Percentiles rank a stretch among this genome's conserved stretches.
These are phyloP conservation scores for Cherax destructor DNA, from an alignment of 1,140 invertebrate genomes.

Conservation along the genomic window DNA sequence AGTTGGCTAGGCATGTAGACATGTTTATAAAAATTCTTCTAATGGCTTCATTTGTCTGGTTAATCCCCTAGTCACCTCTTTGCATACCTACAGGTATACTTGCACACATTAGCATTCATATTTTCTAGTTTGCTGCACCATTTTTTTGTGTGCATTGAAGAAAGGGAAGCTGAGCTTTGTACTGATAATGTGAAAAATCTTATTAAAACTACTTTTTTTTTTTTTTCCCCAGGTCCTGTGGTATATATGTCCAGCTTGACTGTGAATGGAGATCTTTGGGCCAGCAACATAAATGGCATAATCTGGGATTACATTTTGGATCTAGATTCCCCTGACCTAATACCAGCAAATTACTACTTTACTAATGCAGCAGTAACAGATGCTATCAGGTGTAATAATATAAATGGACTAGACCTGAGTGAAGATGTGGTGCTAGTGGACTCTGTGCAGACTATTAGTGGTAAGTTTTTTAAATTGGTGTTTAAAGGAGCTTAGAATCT, in stretches of 20 bases:
- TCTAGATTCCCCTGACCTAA: neutral
- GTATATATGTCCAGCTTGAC: neutral
- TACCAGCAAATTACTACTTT: conserved; percentile 5
- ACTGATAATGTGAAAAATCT: too few species aligned
- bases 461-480: neutral
- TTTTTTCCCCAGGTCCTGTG: conserved; percentile 7
- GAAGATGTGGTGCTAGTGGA: conserved; percentile 23
- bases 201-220: too few species aligned
- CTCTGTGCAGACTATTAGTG: neutral
- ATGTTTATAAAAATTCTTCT: too few species aligned
- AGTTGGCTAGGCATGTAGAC: too few species aligned
- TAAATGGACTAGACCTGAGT: conserved; percentile 32
- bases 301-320: conserved; percentile 19
- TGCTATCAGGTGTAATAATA: conserved; percentile 1
- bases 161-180: too few species aligned
- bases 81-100: too few species aligned
- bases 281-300: conserved; percentile 7
- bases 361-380: neutral
- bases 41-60: too few species aligned
- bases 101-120: too few species aligned
- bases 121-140: too few species aligned
- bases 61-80: too few species aligned
- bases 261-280: neutral
- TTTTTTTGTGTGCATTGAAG: too few species aligned
- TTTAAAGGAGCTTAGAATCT: too few species aligned